phyloP scores from a whole-genome alignment of 2,888 invertebrate genomes.

The Ypsolopha sequella region DNA sequence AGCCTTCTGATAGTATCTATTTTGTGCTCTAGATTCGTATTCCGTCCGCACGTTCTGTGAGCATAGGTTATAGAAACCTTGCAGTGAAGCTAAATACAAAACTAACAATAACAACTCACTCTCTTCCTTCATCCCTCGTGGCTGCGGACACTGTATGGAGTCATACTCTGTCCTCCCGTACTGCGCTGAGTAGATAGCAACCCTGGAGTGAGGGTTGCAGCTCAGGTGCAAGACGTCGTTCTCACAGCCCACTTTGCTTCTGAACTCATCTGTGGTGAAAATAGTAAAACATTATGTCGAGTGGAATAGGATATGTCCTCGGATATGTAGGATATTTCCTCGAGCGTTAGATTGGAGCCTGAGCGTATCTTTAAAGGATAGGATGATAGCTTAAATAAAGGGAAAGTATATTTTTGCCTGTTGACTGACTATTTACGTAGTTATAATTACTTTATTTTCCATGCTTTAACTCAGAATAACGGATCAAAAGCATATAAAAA shows the following conservation, averaged over 20 bases:
- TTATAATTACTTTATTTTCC: no score
- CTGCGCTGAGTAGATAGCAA: slow-evolving; percentile 93
- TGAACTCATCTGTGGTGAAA: slow-evolving; percentile 84
- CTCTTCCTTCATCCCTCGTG: slow-evolving; percentile 88
- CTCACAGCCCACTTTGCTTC: slow-evolving; percentile 94
- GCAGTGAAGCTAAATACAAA: not conserved
- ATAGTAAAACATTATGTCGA: not conserved
- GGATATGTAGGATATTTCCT: no score
- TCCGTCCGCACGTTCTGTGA: not conserved
- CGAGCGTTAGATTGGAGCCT: no score
- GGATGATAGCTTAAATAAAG: no score
- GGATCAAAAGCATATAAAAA: no score
- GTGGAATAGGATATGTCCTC: no score
- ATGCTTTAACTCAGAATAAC: no score
- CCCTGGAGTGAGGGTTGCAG: slow-evolving; percentile 88
- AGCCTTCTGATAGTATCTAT: no score
- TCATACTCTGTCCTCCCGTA: slow-evolving; percentile 92
- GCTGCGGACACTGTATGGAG: slow-evolving; percentile 88
- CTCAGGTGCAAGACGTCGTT: slow-evolving; percentile 89
- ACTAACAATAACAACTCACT: slow-evolving; percentile 72
- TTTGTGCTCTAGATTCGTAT: not conserved
- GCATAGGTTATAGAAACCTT: not conserved
- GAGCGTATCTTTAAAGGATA: no score
- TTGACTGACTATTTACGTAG: no score
- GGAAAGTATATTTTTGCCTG: no score